Evolutionary conservation across 2,113 vertebrate species (phyloP), one percentile per base, ranked within the genome.

Genomic region (Perca fluviatilis): DNA sequence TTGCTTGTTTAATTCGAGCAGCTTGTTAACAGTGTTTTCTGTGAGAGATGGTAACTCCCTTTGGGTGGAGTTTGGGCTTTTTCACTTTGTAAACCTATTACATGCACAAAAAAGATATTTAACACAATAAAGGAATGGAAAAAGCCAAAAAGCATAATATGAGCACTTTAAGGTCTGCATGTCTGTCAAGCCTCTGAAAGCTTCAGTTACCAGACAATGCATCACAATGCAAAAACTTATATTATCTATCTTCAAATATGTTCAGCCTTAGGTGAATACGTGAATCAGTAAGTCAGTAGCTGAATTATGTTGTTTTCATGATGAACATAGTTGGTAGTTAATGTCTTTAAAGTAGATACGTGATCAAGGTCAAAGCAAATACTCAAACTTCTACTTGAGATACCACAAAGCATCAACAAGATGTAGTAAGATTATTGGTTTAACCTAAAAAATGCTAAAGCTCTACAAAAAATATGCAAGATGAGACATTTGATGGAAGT

Each of bases 401-500:
- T 60, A 43, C 14, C 15, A 9, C 21, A 69, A 49, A 53, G 3
- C n/a, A 36, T 60, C 16, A 12, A 21, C 46, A 43, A 58, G 9
- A 60, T 51, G 5, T 10, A n/a, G n/a, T 8, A 46, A 27, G 16
- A 33, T 40, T 51, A 51, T 53, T 53, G 36, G 23, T 65, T 23
- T 23, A 40, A 65, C 23, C 4, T 63, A 13, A 86, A 63, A 19
- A 71, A 11, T 47, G 40, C 40, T 75, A 63, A 72, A 61, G 54
- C 60, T 70, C 63, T 19, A 30, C n/a, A 50, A 53, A 58, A 89
- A 86, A 85, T 68, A 87, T 70, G 71, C 75, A 77, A 89, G 85
- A 90, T 78, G 82, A 79, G 47, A 89, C 36, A 69, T 91, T 83
- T 85, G 79, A 90, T 91, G 76, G 79, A 89, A 90, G 89, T 89